Evolutionary conservation across 2,113 vertebrate species (phyloP).

Genomic region (Istiophorus platypterus): DNA sequence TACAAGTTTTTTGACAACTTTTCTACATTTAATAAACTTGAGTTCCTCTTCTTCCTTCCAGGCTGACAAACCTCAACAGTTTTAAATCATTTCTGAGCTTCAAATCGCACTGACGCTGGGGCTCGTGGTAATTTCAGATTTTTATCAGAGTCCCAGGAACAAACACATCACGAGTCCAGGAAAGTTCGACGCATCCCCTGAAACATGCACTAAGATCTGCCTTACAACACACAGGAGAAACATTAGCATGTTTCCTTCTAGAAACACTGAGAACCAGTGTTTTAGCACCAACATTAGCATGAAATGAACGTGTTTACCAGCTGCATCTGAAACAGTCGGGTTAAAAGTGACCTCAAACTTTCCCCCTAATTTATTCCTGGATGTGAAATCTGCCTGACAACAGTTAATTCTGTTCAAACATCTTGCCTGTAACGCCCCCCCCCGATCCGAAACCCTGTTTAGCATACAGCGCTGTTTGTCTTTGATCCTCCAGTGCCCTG

Average conservation of each 20-base stretch:
- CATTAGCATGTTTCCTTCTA: slow-evolving; percentile 1
- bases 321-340: background rate
- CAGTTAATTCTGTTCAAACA: slow-evolving; percentile 24
- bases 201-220: background rate
- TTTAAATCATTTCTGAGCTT: too few relatives aligned
- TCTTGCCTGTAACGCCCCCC: background rate
- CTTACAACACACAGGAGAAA: background rate
- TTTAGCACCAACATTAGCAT: slow-evolving; percentile 15
- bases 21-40: too few relatives aligned
- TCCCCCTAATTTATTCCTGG: slow-evolving; percentile 30
- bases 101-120: too few relatives aligned
- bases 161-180: background rate
- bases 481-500: slow-evolving; percentile 62
- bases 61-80: too few relatives aligned
- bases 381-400: slow-evolving; percentile 47
- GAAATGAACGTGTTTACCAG: background rate
- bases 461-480: slow-evolving; percentile 44
- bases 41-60: too few relatives aligned
- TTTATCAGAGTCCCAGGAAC: too few relatives aligned
- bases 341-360: background rate
- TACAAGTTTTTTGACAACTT: too few relatives aligned
- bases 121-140: too few relatives aligned
- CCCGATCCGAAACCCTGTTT: slow-evolving; percentile 34
- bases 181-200: background rate
- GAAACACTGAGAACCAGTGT: background rate